Evolutionary conservation across 2,113 vertebrate genomes (phyloP), one percentile per base, ranked within the genome.

Genomic region (Thamnophis sirtalis): DNA sequence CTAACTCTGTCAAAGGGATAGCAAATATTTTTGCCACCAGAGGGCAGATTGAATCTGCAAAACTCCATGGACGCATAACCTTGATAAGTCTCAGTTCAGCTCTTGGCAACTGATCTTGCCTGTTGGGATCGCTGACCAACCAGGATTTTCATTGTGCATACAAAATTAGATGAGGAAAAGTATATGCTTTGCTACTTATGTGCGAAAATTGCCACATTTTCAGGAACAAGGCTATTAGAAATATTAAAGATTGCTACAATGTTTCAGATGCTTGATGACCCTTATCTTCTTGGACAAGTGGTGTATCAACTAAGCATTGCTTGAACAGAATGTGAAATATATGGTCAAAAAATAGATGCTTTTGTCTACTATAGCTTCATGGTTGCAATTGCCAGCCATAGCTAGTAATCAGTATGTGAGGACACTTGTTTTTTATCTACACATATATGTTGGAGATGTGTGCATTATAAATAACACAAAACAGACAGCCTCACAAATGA

Each of bases 31-130:
- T 80, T 80, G 10, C 94, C 91, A 92, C 90, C 86, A 96, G 95
- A 7, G 80, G 94, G 94, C 92, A 96, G 88, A 24, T 88, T 89
- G 89, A 96, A 91, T 94, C 93, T 93, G 6, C 51, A 26, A 91
- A 93, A 95, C 89, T 10, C 49, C 55, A 22, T 26, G 26, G 48
- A 8, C 2, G 21, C 0, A 28, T 38, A 10, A 9, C 22, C 1
- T 68, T 51, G 50, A 56, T 85, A 53, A 1, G 11, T 19, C 1
- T 2, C 3, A 3, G 9, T 56, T 48, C n/a, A 17, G 26, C 26
- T 63, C 7, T 48, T 15, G 9, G 55, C 10, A 24, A 48, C 2
- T 28, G 15, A 3, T 0, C 2, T 85, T 55, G 54, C 54, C 24
- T 48, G 19, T 33, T 73, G 24, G 53, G 33, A 1, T 48, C 38